These are phyloP conservation scores for Dinomys branickii DNA, from an alignment of 2,113 vertebrate genomes.

Conservation along the genomic window DNA sequence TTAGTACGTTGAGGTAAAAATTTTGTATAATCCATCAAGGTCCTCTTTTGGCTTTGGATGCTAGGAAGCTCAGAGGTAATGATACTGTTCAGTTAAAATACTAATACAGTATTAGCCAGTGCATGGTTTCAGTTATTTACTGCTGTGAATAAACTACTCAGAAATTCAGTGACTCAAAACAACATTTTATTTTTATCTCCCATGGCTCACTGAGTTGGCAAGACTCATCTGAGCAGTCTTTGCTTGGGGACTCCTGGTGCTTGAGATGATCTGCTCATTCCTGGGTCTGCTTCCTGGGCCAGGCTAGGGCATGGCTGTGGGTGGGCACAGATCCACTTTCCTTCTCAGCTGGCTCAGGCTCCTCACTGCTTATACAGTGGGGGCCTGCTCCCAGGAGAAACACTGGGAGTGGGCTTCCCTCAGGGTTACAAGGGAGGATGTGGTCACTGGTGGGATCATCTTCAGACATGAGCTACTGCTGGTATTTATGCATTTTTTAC, in stretches of 20 bases:
- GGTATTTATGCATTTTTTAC: neutral
- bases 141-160: neutral
- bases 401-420: too few species aligned
- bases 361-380: neutral
- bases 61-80: conserved; percentile 61
- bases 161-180: neutral
- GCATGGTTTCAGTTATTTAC: neutral
- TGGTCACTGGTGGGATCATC: neutral
- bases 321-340: neutral
- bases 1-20: neutral
- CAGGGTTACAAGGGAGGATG: neutral
- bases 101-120: neutral
- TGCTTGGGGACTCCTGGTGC: neutral
- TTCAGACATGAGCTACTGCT: neutral
- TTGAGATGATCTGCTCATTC: neutral
- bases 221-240: neutral
- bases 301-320: neutral
- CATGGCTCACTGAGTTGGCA: neutral
- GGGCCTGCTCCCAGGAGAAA: neutral
- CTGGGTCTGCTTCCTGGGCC: neutral
- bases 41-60: conserved; percentile 38
- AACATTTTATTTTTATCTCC: conserved; percentile 41
- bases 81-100: neutral
- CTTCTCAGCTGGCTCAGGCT: neutral
- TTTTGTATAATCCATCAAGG: neutral